Conservation (phyloP, 1,140 invertebrate species). For the Eubasilissa regina region DNA sequence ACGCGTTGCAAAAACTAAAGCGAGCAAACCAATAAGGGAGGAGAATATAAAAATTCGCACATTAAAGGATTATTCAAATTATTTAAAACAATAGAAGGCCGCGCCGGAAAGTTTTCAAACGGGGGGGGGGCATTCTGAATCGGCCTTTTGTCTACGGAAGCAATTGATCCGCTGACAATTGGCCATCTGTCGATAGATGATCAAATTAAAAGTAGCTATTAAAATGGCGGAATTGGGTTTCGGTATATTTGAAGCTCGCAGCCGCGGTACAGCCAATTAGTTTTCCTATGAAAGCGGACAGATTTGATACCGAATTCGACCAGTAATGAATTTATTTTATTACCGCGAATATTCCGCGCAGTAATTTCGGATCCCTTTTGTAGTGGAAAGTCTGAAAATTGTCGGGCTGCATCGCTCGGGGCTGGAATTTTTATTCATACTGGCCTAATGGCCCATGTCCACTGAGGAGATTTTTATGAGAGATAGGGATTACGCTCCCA, state of each 20-base stretch:
- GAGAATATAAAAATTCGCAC: constrained; percentile 24
- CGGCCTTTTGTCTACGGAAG: constrained; percentile 24
- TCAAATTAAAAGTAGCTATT: constrained; percentile 35
- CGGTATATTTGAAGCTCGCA: background rate
- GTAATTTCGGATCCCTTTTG: no score
- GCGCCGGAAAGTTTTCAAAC: background rate
- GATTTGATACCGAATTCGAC: background rate
- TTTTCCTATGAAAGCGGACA: constrained; percentile 19
- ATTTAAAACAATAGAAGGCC: constrained; percentile 33
- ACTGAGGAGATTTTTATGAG: no score
- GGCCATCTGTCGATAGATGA: constrained; percentile 32
- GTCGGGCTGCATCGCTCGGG: no score
- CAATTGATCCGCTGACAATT: constrained; percentile 28
- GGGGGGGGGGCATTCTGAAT: background rate
- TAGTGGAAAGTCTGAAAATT: no score
- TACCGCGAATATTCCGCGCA: background rate
- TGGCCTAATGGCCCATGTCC: no score
- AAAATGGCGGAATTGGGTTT: constrained; percentile 21
- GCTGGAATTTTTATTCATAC: no score
- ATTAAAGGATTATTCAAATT: constrained; percentile 17
- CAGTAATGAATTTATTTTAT: background rate
- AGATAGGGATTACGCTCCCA: no score
- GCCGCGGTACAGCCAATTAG: constrained; percentile 1
- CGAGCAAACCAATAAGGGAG: constrained; percentile 3
- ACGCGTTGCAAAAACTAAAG: constrained; percentile 9